Evolutionary conservation across 2,888 invertebrate species (phyloP), one percentile per base, ranked within the genome.

Genomic region (Mimachlamys varia): DNA sequence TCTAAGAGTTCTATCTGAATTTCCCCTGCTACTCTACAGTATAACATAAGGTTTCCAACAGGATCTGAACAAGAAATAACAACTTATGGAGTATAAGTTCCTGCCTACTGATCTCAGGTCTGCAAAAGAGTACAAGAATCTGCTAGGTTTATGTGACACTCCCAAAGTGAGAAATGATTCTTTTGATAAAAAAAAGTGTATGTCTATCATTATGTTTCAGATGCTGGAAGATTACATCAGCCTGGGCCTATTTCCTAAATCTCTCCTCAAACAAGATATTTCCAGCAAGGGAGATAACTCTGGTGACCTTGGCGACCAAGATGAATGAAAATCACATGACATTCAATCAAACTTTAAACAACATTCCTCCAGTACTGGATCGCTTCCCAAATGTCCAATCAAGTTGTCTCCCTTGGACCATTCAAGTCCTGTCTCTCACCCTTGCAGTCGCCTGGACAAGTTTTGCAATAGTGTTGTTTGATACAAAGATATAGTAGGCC

Each of bases 161-260:
- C 53, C 53, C 19, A 2, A 53, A 15, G 15, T 53, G 12, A n/a
- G 13, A 33, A 33, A 58, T 0, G 44, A 76, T 44, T 38, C 33
- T 89, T n/a, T n/a, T n/a, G 37, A 44, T 89, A 37, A 13, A 50
- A 22, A 58, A 58, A 58, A 22, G 19, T 58, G 44, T 44, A 44
- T 58, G 22, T 22, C 1, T 22, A 19, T 58, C 19, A n/a, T 91
- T n/a, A 55, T 50, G 12, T 93, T 92, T 15, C 97, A 98, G 98
- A 98, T 99, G 91, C 97, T 99, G 49, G 97, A 98, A 94, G 98
- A 99, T 97, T 98, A 98, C 95, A 97, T 98, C 89, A 97, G 97
- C 88, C 98, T 98, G 98, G 98, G 98, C 95, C 97, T 99, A 92
- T 98, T 98, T 96, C 99, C 99, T 10, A 91, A 90, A 44, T 94